These are phyloP conservation scores for Botia kubotai DNA, from an alignment of 2,797 vertebrate genomes.

Conservation along the genomic window DNA sequence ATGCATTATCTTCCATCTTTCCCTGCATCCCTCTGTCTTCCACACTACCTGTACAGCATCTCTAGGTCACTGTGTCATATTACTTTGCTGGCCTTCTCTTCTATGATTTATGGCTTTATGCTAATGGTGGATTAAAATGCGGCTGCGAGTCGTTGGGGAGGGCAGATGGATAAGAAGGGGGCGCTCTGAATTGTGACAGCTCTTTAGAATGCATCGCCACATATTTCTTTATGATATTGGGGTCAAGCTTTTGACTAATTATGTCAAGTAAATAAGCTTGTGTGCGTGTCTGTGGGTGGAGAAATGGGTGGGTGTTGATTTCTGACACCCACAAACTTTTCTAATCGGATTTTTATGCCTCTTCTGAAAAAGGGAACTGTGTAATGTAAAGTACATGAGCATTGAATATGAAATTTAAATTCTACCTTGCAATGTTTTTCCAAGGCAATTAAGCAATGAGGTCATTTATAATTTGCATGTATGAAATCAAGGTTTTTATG, in stretches of 20 bases:
- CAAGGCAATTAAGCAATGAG: conserved; percentile 21
- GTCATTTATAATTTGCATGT: conserved; percentile 9
- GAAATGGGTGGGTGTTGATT: neutral
- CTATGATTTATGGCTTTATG: conserved; percentile 64
- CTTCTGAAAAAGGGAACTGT: conserved; percentile 13
- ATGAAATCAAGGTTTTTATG: neutral
- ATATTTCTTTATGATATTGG: conserved; percentile 25
- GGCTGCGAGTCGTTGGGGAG: conserved; percentile 48
- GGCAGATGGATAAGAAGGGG: conserved; percentile 31
- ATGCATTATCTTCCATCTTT: conserved; percentile 35
- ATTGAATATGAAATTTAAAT: neutral
- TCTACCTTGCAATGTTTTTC: conserved; percentile 17
- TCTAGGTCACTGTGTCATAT: conserved; percentile 47
- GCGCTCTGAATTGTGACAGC: conserved; percentile 38
- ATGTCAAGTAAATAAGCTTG: conserved; percentile 9
- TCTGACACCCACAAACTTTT: neutral
- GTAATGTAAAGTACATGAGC: neutral
- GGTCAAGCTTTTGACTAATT: conserved; percentile 34
- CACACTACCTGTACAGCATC: conserved; percentile 30
- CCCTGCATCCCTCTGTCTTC: conserved; percentile 25
- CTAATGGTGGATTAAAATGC: conserved; percentile 61
- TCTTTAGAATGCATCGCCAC: conserved; percentile 33
- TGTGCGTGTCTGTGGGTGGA: neutral
- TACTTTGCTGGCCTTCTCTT: conserved; percentile 37
- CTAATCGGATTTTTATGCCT: neutral